Base-by-base conservation (phyloP, 2,797 vertebrate species). In the Acrossocheilus fasciatus region DNA sequence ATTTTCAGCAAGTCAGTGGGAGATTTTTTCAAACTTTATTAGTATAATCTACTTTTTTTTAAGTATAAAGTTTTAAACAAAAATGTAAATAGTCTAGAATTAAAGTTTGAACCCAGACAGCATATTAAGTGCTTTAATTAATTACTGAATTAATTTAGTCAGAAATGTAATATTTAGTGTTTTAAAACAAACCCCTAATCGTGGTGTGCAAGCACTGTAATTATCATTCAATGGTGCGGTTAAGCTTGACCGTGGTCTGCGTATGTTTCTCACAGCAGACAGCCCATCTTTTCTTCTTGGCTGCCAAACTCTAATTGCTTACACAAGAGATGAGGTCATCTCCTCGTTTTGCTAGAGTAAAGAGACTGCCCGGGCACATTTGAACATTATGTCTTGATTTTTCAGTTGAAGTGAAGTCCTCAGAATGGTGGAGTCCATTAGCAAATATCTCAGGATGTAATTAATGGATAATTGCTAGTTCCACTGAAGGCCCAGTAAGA, bases 401-500 rank as follows among this genome's bases (percentile, higher is more conserved):
- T 94, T 89, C 91, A 89, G 92, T 88, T 88, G 87, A 93, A 94
- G 92, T 92, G 81, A 94, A 93, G 91, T 92, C 85, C 84, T 82
- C 84, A 87, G 88, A 94, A 92, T 90, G 82, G 86, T 89, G 89
- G 87, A 94, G 92, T 94, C 93, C 92, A 95, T 95, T 95, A 96
- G 92, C 39, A 43, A 89, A 91, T 91, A 93, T 94, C 90, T 89
- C 90, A 89, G 84, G 86, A 91, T 91, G 91, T 95, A 93, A 95
- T 93, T 91, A 94, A 93, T 89, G 91, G 89, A 90, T 95, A 95
- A 94, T 95, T 95, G 93, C 92, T 88, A 90, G 88, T 91, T 91
- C 79, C 45, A 89, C 73, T 92, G 85, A 91, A 92, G 90, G 86
- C 82, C 91, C 77, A 83, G 75, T 89, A 89, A 89, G 82, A 87